Percentiles rank a stretch among this genome's conserved stretches.
These are phyloP conservation scores for Lepidostoma basale DNA, from an alignment of 1,140 invertebrate genomes.

Conservation along the genomic window DNA sequence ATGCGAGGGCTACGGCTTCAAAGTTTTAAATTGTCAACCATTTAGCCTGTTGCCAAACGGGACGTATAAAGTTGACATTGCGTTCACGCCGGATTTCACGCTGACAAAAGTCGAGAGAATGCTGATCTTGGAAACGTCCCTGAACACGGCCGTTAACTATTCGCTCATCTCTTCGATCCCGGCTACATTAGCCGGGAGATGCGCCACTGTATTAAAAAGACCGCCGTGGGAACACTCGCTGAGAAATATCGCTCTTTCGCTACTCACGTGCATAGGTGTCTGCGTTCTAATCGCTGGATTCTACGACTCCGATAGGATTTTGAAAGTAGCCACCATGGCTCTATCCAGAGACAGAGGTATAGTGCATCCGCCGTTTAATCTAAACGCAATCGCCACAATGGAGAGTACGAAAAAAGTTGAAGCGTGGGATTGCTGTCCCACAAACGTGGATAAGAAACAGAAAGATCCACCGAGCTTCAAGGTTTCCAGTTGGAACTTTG, in stretches of 20 bases:
- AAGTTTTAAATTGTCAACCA: constrained; percentile 81
- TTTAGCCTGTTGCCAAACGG: constrained; percentile 83
- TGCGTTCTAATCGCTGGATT: constrained; percentile 42
- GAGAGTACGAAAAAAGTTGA: constrained; percentile 38
- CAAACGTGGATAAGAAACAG: constrained; percentile 29
- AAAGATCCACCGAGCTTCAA: constrained; percentile 34
- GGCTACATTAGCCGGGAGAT: constrained; percentile 73
- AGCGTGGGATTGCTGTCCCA: constrained; percentile 35
- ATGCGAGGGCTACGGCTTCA: constrained; percentile 89
- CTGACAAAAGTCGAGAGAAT: constrained; percentile 76
- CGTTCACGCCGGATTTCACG: constrained; percentile 93
- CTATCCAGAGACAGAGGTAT: constrained; percentile 32
- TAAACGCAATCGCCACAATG: constrained; percentile 38
- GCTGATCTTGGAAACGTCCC: constrained; percentile 65
- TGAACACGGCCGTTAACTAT: constrained; percentile 70
- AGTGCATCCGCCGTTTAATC: constrained; percentile 38
- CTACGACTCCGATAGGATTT: constrained; percentile 44
- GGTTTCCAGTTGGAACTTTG: constrained; percentile 36
- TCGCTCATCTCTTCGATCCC: constrained; percentile 83
- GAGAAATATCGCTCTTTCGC: constrained; percentile 56
- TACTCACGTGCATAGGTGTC: constrained; percentile 47
- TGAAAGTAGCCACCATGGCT: constrained; percentile 32
- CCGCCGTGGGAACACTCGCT: constrained; percentile 81
- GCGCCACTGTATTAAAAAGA: constrained; percentile 72
- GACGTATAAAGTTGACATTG: constrained; percentile 86